phyloP scores from a whole-genome alignment of 2,797 vertebrate genomes.

The Acrossocheilus fasciatus region DNA sequence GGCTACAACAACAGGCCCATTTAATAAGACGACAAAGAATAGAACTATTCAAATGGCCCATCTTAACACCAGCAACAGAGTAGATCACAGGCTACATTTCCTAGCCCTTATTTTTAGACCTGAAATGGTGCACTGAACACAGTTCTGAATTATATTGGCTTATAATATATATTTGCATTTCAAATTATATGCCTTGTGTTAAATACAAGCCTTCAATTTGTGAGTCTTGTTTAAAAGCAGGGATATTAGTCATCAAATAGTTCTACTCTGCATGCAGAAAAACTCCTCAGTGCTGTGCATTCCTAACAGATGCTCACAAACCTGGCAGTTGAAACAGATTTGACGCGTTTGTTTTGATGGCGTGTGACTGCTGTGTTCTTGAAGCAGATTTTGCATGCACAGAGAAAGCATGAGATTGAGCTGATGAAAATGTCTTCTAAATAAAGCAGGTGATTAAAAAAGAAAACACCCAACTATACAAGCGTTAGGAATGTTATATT shows the following conservation, averaged over 20 bases:
- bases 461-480: not conserved
- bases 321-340: conserved; percentile 17
- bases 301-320: conserved; percentile 30
- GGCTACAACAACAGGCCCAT: conserved; percentile 59
- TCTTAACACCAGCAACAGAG: not conserved
- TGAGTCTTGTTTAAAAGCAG: not conserved
- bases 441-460: not conserved
- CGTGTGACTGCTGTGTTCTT: conserved; percentile 47
- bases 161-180: not conserved
- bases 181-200: not conserved
- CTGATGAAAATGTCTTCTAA: not conserved
- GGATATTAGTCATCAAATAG: not conserved
- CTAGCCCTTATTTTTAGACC: not conserved
- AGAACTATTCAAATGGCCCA: conserved; percentile 8
- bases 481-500: not conserved
- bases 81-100: not conserved
- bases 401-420: not conserved
- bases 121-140: not conserved
- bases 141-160: not conserved
- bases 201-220: not conserved
- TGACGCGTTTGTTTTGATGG: conserved; percentile 1
- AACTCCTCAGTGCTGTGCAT: not conserved
- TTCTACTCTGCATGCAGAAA: not conserved
- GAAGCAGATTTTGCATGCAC: conserved; percentile 54
- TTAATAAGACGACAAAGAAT: conserved; percentile 48